Base-by-base conservation (phyloP, 2,888 invertebrate genomes). In the Tribolium freemani region DNA sequence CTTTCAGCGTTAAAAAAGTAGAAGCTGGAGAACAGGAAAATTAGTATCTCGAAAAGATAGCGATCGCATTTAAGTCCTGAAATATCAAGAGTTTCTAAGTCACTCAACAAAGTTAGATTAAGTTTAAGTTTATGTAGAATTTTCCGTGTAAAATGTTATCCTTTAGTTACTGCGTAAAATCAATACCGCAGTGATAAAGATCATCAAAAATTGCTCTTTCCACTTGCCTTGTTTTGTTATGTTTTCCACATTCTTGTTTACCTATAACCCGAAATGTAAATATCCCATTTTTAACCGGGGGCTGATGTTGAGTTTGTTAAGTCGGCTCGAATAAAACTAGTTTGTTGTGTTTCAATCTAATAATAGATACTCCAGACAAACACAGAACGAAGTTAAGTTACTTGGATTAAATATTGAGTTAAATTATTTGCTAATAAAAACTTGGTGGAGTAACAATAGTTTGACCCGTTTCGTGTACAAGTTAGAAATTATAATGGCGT, bases 221-320 rank as follows among this genome's bases (percentile, higher is more conserved):
- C 20, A n/a, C 21, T 20, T 51, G 16, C 44, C 5, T 31, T 64
- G 51, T 53, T 64, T 44, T 64, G 53, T 26, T 64, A 63, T 48
- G 38, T 44, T 21, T 21, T 26, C 30, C 20, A 46, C 38, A 48
- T 26, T 21, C 21, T 54, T 64, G 64, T 64, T 64, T 64, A 64
- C 64, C 53, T 11, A 61, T 61, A 53, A 44, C 64, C 53, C 26
- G 38, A 30, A 64, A 54, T 51, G 63, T 63, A 63, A 63, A 63
- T 63, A 61, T 61, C 31, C 50, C 53, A 10, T 64, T 54, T 50
- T 44, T 44, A 51, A 38, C 51, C 63, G 10, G 9, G 9, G 51
- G 51, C 13, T n/a, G 45, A 20, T 5, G 13, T 13, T 11, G 48
- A 26, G n/a, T n/a, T 10, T 21, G 51, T 63, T 38, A 38, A 50